A percentile compares a stretch with the other conserved stretches of the same genome.
These are phyloP conservation scores for Nemoura dubitans DNA, from an alignment of 2,888 invertebrate genomes.

Conservation along the genomic window DNA sequence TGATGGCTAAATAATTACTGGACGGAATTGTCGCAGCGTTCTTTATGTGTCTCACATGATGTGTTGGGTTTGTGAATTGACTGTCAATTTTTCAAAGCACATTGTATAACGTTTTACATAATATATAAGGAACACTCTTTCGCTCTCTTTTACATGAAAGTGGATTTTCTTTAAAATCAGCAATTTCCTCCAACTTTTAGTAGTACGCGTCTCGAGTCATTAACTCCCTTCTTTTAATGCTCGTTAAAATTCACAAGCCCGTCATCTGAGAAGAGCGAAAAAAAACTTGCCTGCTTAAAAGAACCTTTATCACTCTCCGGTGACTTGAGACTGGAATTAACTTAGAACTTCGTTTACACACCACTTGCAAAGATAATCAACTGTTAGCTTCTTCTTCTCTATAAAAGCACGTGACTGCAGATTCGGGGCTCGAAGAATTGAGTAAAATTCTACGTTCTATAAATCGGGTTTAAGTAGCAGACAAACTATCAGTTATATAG, in stretches of 20 bases:
- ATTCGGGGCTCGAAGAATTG: neutral
- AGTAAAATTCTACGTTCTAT: no score
- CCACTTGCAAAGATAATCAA: slow-evolving; percentile 35
- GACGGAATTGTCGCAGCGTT: neutral
- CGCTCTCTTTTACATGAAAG: neutral
- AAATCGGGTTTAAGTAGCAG: no score
- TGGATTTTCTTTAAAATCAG: neutral
- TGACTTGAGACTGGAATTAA: slow-evolving; percentile 44
- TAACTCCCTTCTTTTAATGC: neutral
- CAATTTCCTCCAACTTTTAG: neutral
- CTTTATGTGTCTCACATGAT: neutral
- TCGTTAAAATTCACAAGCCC: neutral
- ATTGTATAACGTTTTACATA: neutral
- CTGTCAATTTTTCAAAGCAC: neutral
- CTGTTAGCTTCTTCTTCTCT: neutral
- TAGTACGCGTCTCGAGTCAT: neutral
- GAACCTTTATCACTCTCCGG: slow-evolving; percentile 35
- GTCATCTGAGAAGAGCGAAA: neutral
- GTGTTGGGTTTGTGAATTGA: neutral
- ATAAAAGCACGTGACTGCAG: neutral
- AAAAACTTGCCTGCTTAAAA: slow-evolving; percentile 9
- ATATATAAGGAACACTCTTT: neutral
- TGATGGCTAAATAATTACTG: neutral
- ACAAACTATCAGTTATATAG: no score
- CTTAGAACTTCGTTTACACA: slow-evolving; percentile 49